Evolutionary conservation across 2,113 vertebrate genomes (phyloP), one percentile per base, ranked within the genome.

Genomic region (Meleagris gallopavo): DNA sequence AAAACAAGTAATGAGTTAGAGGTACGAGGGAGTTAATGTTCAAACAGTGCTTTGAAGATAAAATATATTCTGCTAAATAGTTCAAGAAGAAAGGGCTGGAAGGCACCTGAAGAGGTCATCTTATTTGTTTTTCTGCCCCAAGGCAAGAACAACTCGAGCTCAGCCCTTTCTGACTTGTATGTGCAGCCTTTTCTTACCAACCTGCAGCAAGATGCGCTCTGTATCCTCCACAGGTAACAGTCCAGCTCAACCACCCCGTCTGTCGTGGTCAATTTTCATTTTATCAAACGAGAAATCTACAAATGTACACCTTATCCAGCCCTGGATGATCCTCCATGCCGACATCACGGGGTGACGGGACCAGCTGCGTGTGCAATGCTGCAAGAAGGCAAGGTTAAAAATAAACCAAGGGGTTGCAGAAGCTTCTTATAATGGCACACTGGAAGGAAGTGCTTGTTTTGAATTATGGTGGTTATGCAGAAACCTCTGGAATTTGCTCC

Each of bases 171-270:
- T 45, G 30, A 45, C 65, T 22, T 0, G 1, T 29, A 72, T 72
- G 64, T 80, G 10, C 58, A 43, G 3, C 41, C 11, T 81, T 13
- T 18, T 50, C 34, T 50, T 62, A 29, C 38, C 87, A 62, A 13
- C 45, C 74, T 55, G 30, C 11, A 67, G 40, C 45, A 16, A 1
- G 38, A 27, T 62, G 52, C 32, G 13, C 36, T 40, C 6, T 0
- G 4, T 24, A 1, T 6, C 25, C 43, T 70, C 54, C 0, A 0
- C 2, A 9, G 67, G 25, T 34, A 17, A 1, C 32, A 29, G 57
- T 5, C 48, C 52, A n/a, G 52, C 22, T 77, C 48, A 19, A 25
- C 40, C n/a, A 9, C 6, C 52, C 66, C 21, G 41, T 13, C 71
- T 21, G 0, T 8, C 25, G 5, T 1, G 2, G 40, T 65, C n/a